Base-by-base conservation (phyloP, 2,888 invertebrate species). In the Apamea crenata region DNA sequence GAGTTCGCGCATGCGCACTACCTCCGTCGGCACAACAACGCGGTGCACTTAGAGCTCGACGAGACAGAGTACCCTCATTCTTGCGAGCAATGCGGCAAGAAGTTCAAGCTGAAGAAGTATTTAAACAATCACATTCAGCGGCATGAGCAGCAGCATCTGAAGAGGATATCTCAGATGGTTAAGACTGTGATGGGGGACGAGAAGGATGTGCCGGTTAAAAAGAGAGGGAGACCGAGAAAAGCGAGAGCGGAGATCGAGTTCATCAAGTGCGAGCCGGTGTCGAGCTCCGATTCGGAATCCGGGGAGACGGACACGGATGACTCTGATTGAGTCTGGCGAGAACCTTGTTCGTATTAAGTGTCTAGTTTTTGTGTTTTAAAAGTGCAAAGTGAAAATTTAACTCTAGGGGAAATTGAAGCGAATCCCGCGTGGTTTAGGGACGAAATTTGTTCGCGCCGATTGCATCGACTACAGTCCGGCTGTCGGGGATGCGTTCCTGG, bases 1-100 rank as follows among this genome's bases (percentile, higher is more conserved):
- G 96, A 96, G 72, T 97, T 97, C 16, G 96, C 96, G 0, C 96
- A 97, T 32, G 95, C 94, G 0, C 96, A 97, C 63, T 97, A 97
- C 56, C 73, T 97, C 81, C 89, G 92, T 3, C 92, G 96, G 0
- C 96, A 97, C 71, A 93, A 94, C 68, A 95, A 96, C 44, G 93
- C 96, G 0, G 96, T 97, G 0, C 96, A 97, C 65, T 90, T 96
- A 3, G 96, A 96, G 1, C 85, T 96, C 0, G 94, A 96, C 2
- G 96, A 96, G 67, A 93, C 93, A 0, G 93, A 96, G 12, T 97
- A 96, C 40, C 93, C 94, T 0, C 96, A 96, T 59, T 94, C 94
- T 2, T 97, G 96, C n/a, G 92, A 93, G 0, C 95, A 96, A 59
- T 97, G 96, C 82, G 95, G 95, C 0, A 97, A 97, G 83, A 96